Evolutionary conservation across 2,888 invertebrate species (phyloP).

Genomic region (Elegia similella): DNA sequence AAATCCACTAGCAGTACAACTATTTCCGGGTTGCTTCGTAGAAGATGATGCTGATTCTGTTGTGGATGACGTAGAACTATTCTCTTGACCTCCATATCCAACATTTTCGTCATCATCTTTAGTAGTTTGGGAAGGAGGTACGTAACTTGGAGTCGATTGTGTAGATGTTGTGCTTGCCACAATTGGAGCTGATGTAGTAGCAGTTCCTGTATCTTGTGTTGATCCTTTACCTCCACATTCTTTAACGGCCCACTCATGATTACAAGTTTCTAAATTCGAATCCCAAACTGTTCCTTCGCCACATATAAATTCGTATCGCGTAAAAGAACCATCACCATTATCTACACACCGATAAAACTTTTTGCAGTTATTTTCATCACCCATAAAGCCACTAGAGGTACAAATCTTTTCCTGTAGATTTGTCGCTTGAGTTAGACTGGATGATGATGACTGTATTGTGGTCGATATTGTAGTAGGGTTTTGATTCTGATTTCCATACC

Average conservation of each 20-base stretch:
- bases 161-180: neutral
- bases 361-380: conserved; percentile 77
- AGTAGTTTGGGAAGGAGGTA: neutral
- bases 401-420: conserved; percentile 34
- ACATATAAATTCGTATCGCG: conserved; percentile 79
- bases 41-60: conserved; percentile 15
- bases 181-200: conserved; percentile 27
- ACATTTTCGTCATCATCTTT: conserved; percentile 25
- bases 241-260: conserved; percentile 75
- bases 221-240: conserved; percentile 36
- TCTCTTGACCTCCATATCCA: conserved; percentile 3
- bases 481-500: conserved; percentile 35
- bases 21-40: neutral
- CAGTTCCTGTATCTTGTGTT: conserved; percentile 25
- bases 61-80: neutral
- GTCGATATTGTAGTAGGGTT: conserved; percentile 24
- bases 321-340: conserved; percentile 62
- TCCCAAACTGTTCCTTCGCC: conserved; percentile 84
- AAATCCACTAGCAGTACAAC: conserved; percentile 80
- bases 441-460: conserved; percentile 4
- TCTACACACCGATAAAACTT: conserved; percentile 86
- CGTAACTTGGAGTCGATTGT: neutral
- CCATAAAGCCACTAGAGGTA: conserved; percentile 81
- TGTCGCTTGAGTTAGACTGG: conserved; percentile 18
- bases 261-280: conserved; percentile 76